Percentiles rank a stretch among this genome's conserved stretches.
Conservation (phyloP, 2,888 invertebrate species). For the Heliothis peltigera region DNA sequence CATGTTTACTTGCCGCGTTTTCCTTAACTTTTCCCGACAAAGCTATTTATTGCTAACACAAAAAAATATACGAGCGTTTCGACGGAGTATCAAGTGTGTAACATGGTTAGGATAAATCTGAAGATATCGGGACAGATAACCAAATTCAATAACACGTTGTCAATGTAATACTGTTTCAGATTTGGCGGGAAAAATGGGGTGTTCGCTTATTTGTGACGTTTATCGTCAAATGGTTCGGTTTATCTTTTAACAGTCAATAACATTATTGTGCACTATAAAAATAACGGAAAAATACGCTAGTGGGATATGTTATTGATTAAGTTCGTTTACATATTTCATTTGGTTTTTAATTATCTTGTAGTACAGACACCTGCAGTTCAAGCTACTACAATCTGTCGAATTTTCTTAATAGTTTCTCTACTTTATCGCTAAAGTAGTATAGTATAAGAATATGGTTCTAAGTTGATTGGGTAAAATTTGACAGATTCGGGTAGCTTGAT, state of each 20-base stretch:
- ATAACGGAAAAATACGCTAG: too few relatives aligned
- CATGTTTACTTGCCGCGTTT: slow-evolving; percentile 49
- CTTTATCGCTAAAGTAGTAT: too few relatives aligned
- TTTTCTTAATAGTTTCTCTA: too few relatives aligned
- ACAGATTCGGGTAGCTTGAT: too few relatives aligned
- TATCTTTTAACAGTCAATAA: background rate
- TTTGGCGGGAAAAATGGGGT: background rate
- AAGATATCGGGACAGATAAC: slow-evolving; percentile 38
- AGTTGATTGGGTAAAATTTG: too few relatives aligned
- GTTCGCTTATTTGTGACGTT: background rate
- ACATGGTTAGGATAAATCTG: slow-evolving; percentile 34
- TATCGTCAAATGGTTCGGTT: background rate
- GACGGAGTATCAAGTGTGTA: slow-evolving; percentile 22
- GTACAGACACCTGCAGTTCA: too few relatives aligned
- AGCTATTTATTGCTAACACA: slow-evolving; percentile 35
- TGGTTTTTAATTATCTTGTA: too few relatives aligned
- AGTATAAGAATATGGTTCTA: too few relatives aligned
- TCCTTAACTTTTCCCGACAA: slow-evolving; percentile 47
- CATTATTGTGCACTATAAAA: too few relatives aligned
- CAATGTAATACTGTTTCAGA: slow-evolving; percentile 47
- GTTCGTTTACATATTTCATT: too few relatives aligned
- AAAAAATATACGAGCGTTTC: slow-evolving; percentile 34
- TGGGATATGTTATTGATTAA: background rate
- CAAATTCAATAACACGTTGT: slow-evolving; percentile 53
- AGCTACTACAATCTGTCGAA: too few relatives aligned